Base-by-base conservation (phyloP, 1,140 invertebrate species). In the Lineus longissimus region DNA sequence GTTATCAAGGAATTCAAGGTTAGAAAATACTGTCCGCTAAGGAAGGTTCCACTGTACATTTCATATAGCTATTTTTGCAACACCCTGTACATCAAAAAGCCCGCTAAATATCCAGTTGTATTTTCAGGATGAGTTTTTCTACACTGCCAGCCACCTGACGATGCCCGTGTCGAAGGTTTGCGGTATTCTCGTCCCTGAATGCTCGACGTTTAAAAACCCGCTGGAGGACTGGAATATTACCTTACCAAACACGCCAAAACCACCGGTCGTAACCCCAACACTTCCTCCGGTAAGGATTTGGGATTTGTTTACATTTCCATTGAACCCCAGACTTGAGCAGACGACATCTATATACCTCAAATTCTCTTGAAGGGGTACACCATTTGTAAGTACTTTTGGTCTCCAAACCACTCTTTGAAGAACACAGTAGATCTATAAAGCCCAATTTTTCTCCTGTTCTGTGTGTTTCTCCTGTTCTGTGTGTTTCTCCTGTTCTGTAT, bases 221-320 rank as follows among this genome's bases (percentile, higher is more conserved):
- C 13, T 55, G 15, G 23, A 55, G 11, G 23, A 15, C 11, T 55
- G 54, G 54, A 59, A 62, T 19, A 51, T 62, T 19, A 29, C 61
- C 19, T 62, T 57, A 30, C 61, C 61, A 1, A 30, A 30, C 33
- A 57, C 33, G 29, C 61, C 61, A 1, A 62, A 62, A 25, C 61
- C 61, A 2, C 61, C 61, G 29, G 33, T 57, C 29, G n/a, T 11
- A 7, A 43, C 45, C 11, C 61, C 61, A 22, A n/a, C 9, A 13
- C 61, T 51, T 27, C 61, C 61, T 27, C n/a, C 29, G 33, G 59
- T 61, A 61, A 17, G 33, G 27, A 11, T 43, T 43, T 13, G 11
- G 40, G 40, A 43, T 43, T 11, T 43, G 40, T 11, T 11, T 43
- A 19, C 40, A 43, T 43, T 19, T 11, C 40, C 11, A 43, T 19